phyloP scores from a whole-genome alignment of 2,888 invertebrate species.

The Hemithea aestivaria region DNA sequence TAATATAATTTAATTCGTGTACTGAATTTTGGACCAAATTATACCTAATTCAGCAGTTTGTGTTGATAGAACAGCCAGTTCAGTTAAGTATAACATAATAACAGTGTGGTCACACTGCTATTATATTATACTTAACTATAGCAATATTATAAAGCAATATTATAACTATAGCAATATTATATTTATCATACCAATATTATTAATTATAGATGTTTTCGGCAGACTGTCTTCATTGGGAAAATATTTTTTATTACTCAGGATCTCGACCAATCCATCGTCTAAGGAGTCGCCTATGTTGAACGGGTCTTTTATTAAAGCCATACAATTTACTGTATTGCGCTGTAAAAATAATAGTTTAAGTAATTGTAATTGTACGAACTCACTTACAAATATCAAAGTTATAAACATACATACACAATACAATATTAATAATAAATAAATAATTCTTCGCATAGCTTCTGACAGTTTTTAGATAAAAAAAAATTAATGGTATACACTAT shows the following conservation, averaged over 20 bases:
- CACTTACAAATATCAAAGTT: too few species aligned
- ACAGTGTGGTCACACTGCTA: too few species aligned
- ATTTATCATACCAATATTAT: slow-evolving; percentile 43
- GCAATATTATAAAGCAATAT: neutral
- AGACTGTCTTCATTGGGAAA: slow-evolving; percentile 52
- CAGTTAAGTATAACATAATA: too few species aligned
- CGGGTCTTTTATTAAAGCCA: slow-evolving; percentile 5
- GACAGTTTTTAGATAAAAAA: too few species aligned
- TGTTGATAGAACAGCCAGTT: too few species aligned
- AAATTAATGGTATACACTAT: slow-evolving; percentile 26
- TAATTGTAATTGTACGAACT: too few species aligned
- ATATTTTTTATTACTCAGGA: slow-evolving; percentile 51
- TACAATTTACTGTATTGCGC: slow-evolving; percentile 2
- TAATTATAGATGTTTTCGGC: slow-evolving; percentile 42
- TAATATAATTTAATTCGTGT: too few species aligned
- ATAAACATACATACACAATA: slow-evolving; percentile 39
- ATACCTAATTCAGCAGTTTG: too few species aligned
- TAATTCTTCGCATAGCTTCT: slow-evolving; percentile 2
- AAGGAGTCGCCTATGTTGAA: slow-evolving; percentile 27
- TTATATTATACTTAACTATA: too few species aligned
- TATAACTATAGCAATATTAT: neutral
- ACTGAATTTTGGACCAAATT: too few species aligned
- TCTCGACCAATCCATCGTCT: slow-evolving; percentile 47
- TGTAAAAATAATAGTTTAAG: slow-evolving; percentile 2
- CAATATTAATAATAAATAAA: slow-evolving; percentile 22